Evolutionary conservation across 2,797 vertebrate species (phyloP).

Genomic region (Coendou prehensilis): DNA sequence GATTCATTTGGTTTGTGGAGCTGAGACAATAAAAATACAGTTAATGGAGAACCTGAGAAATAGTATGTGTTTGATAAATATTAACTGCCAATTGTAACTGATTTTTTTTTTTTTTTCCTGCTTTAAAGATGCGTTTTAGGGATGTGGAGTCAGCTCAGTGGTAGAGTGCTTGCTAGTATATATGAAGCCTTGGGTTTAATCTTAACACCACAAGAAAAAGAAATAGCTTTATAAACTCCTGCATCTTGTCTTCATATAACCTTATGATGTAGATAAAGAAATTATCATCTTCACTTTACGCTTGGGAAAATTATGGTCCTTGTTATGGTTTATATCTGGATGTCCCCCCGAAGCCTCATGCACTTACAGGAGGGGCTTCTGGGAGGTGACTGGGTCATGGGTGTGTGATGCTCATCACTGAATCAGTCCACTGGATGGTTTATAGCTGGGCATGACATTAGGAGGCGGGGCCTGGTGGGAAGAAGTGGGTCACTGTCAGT

Average conservation of each 20-base stretch:
- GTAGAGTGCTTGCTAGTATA: neutral
- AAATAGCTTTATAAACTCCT: neutral
- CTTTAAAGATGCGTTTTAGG: neutral
- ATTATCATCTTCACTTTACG: slow-evolving; percentile 5
- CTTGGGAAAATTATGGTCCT: neutral
- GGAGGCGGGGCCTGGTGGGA: neutral
- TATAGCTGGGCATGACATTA: neutral
- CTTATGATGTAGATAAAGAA: slow-evolving; percentile 30
- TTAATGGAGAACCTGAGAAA: slow-evolving; percentile 40
- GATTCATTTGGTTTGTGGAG: neutral
- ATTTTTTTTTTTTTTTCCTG: neutral
- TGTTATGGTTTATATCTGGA: neutral
- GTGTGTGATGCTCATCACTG: neutral
- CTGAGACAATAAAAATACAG: neutral
- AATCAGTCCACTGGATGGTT: neutral
- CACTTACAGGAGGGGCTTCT: no score
- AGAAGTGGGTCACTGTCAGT: neutral
- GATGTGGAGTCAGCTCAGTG: neutral
- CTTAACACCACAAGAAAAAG: neutral
- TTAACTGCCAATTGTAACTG: neutral
- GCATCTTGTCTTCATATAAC: neutral
- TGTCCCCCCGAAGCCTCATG: neutral
- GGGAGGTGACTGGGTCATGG: no score
- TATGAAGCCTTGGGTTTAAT: neutral
- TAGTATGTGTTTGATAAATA: neutral